Conservation (phyloP, 2,888 invertebrate genomes). For the Clanis bilineata region DNA sequence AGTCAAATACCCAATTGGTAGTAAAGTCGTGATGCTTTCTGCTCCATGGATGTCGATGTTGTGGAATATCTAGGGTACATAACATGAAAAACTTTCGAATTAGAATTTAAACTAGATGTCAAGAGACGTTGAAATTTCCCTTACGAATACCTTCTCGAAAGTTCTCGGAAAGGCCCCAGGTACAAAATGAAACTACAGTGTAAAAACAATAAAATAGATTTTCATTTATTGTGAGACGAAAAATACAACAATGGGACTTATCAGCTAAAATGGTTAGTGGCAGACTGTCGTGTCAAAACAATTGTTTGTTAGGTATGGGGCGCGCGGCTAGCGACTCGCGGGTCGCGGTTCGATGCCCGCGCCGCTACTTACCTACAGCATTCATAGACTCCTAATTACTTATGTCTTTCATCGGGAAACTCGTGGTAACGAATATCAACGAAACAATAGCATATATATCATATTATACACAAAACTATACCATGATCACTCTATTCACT, state of each 20-base stretch:
- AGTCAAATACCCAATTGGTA: too few relatives aligned
- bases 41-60: too few relatives aligned
- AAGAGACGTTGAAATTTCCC: too few relatives aligned
- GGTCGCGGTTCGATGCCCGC: constrained; percentile 27
- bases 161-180: too few relatives aligned
- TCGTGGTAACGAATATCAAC: constrained; percentile 78
- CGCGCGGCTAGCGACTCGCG: constrained; percentile 29
- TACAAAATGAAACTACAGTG: constrained; percentile 68
- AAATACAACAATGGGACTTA: constrained; percentile 83
- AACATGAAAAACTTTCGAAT: too few relatives aligned
- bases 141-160: too few relatives aligned
- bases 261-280: constrained; percentile 81
- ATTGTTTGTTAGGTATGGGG: constrained; percentile 55
- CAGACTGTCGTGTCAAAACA: constrained; percentile 79
- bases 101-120: too few relatives aligned
- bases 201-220: constrained; percentile 83
- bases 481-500: constrained; percentile 71
- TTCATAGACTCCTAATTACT: constrained; percentile 66
- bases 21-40: too few relatives aligned
- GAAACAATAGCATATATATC: constrained; percentile 57
- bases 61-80: too few relatives aligned
- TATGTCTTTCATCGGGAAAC: constrained; percentile 81
- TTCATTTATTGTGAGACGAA: constrained; percentile 83
- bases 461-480: constrained; percentile 74
- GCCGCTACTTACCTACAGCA: constrained; percentile 39